Evolutionary conservation across 1,140 invertebrate genomes (phyloP).

Genomic region (Heliconius himera): DNA sequence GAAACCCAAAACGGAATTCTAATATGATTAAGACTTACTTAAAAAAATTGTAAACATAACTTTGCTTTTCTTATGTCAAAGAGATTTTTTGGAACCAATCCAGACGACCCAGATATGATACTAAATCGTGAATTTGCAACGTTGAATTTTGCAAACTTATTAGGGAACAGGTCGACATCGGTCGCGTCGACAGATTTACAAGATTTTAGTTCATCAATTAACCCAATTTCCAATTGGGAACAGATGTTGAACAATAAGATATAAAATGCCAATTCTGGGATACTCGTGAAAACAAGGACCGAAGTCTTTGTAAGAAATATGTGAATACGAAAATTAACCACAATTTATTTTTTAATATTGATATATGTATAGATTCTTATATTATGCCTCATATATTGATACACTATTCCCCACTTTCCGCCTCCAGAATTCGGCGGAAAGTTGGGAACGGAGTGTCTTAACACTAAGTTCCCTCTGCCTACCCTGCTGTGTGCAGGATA

Average conservation of each 20-base stretch:
- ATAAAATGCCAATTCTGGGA: background rate
- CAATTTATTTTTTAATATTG: background rate
- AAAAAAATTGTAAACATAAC: conserved; percentile 53
- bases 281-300: background rate
- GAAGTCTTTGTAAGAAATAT: background rate
- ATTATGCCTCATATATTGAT: too few relatives aligned
- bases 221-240: conserved; percentile 29
- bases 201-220: conserved; percentile 27
- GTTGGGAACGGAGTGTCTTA: too few relatives aligned
- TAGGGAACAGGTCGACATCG: conserved; percentile 36
- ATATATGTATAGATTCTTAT: too few relatives aligned
- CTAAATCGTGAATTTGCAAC: conserved; percentile 52
- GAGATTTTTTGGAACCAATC: conserved; percentile 64
- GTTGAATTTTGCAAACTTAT: conserved; percentile 58
- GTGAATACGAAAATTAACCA: background rate
- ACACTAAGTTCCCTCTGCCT: too few relatives aligned
- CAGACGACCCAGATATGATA: conserved; percentile 70
- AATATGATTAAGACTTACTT: background rate
- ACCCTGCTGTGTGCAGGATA: too few relatives aligned
- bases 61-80: conserved; percentile 58
- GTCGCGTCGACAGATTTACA: conserved; percentile 32
- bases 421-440: too few relatives aligned
- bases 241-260: conserved; percentile 17
- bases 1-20: background rate
- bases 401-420: too few relatives aligned